Base-by-base conservation (phyloP, 2,113 vertebrate species). In the Ranitomeya variabilis region DNA sequence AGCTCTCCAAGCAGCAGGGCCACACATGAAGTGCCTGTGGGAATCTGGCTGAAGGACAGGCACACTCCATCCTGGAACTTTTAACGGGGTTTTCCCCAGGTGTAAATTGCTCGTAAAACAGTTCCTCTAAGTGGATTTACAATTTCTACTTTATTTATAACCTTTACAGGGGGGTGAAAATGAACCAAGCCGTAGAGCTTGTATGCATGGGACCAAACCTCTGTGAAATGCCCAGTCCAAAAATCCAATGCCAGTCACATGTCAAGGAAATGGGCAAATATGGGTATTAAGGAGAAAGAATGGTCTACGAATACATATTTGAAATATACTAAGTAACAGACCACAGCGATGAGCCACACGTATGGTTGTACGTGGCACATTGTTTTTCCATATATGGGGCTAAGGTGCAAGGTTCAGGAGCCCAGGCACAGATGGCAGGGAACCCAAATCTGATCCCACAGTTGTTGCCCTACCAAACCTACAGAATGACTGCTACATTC, bases 21-120 rank as follows among this genome's bases (percentile, higher is more conserved):
- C 86, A 80, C 86, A 87, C 86, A 87, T 87, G 77, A 80, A 80
- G 76, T 60, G 86, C 86, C 86, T 80, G 86, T 87, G 86, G 86
- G 86, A 80, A 87, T 87, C 86, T 87, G 86, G 86, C 86, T 87
- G 77, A 31, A 71, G 86, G 86, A 87, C 86, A 87, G 86, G 54
- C 86, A 87, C 86, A 87, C 86, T 87, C 86, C 86, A 87, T 80
- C 77, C 86, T 80, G 86, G 77, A 87, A 80, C 76, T 64, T 69
- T 87, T 57, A 54, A 54, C 62, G 86, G 86, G 86, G 52, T 87
- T 87, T 87, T 87, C 86, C 86, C 77, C 64, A 71, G 86, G 85
- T 80, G 77, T 59, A 87, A 81, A 55, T 80, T 26, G 52, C 77
- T 80, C 69, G 11, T 87, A 67, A 51, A 87, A 69, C 52, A 80